Conservation (phyloP, 2,888 invertebrate species). For the Patella ulyssiponensis region DNA sequence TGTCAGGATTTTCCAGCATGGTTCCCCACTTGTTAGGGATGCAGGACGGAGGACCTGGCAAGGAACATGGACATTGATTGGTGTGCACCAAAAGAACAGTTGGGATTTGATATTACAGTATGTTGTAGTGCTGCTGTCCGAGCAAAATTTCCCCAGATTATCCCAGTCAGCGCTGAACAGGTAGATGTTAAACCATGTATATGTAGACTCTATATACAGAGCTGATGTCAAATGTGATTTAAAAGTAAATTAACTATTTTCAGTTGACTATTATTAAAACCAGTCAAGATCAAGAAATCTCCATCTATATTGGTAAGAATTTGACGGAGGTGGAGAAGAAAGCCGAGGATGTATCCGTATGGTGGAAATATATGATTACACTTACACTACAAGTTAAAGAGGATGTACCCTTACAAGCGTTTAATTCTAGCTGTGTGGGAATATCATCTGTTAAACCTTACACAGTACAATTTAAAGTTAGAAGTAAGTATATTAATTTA, state of each 20-base stretch:
- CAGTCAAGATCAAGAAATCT: background rate
- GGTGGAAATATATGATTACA: constrained; percentile 13
- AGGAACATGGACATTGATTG: too few species aligned
- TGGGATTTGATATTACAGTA: too few species aligned
- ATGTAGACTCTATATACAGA: too few species aligned
- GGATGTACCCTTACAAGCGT: constrained; percentile 60
- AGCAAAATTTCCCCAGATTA: too few species aligned
- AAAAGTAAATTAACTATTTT: background rate
- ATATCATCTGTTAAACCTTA: constrained; percentile 60
- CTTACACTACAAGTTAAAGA: constrained; percentile 31
- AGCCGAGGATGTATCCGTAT: constrained; percentile 15
- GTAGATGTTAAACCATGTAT: too few species aligned
- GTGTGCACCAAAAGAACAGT: too few species aligned
- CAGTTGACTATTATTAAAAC: constrained; percentile 2
- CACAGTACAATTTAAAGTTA: constrained; percentile 54
- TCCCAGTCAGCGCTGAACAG: too few species aligned
- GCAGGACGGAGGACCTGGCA: too few species aligned
- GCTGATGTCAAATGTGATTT: too few species aligned
- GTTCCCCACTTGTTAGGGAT: too few species aligned
- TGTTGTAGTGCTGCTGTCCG: too few species aligned
- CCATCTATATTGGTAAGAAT: constrained; percentile 46
- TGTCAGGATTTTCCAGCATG: too few species aligned
- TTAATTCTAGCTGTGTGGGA: constrained; percentile 67
- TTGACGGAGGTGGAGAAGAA: constrained; percentile 37
- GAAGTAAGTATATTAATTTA: constrained; percentile 48